Base-by-base conservation (phyloP, 2,797 vertebrate species). In the Gymnothorax javanicus region DNA sequence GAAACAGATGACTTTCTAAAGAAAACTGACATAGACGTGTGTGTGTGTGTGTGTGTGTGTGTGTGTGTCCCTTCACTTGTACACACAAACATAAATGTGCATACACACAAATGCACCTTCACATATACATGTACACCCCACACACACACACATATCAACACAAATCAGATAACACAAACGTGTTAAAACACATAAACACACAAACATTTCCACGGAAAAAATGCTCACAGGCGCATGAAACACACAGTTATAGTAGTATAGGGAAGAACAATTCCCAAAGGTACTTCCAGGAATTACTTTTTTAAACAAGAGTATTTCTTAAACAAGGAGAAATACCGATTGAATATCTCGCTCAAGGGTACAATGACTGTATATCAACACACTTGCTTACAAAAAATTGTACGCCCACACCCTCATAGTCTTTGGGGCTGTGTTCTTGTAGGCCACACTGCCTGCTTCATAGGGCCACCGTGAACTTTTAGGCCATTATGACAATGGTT, bases 1-100 rank as follows among this genome's bases (percentile, higher is more conserved):
- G 95, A 95, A 95, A 93, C 95, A 94, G 95, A 96, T 96, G 94
- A 95, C 93, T 90, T 92, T 67, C 33, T 43, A 1, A 1, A 43
- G 33, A 1, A 43, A 43, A 43, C 33, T 43, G 33, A 43, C 33
- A 43, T 43, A 43, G 33, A 43, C 33, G 33, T 43, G 33, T 43
- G 33, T 43, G 33, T 43, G 33, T 43, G 33, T 43, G 33, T 43
- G 33, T 43, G 33, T 43, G 33, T 43, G 33, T 43, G 33, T 43
- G 33, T 43, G 33, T 43, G 33, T 43, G 33, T 43, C 33, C 33
- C 33, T 43, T 43, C 33, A 43, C 33, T 43, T 43, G 33, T 43
- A 43, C 33, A 43, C 84, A 87, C 84, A 87, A 59, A 82, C 84
- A 89, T 81, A 87, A 84, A 86, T 23, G n/a, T 23, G 20, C 62